Conservation (phyloP, 1,140 invertebrate species). For the Arion vulgaris region DNA sequence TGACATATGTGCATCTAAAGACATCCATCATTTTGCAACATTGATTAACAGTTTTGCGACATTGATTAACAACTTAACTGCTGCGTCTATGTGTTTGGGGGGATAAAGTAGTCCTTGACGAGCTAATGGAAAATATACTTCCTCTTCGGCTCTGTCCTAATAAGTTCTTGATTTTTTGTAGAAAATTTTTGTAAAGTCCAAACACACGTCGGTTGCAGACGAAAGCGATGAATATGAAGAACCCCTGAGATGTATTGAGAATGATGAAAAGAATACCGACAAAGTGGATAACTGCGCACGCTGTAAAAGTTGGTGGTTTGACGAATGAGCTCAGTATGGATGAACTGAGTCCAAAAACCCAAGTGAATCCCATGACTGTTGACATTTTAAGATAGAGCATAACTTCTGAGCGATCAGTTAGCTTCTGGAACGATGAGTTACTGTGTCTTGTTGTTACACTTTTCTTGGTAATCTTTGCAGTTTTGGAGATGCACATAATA, state of each 20-base stretch:
- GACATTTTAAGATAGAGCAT: constrained; percentile 77
- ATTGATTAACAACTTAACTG: too few species aligned
- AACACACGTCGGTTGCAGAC: constrained; percentile 63
- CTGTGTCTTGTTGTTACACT: constrained; percentile 49
- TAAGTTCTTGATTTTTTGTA: not conserved
- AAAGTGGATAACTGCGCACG: constrained; percentile 58
- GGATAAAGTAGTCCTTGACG: not conserved
- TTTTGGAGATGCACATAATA: constrained; percentile 75
- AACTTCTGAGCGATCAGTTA: constrained; percentile 70
- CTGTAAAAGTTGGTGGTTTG: constrained; percentile 39
- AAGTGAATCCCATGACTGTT: constrained; percentile 73
- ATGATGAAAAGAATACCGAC: constrained; percentile 65
- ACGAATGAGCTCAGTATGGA: constrained; percentile 61
- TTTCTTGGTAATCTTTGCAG: constrained; percentile 53
- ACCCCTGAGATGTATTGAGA: constrained; percentile 67
- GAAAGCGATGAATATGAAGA: constrained; percentile 71
- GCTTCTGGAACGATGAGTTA: constrained; percentile 48
- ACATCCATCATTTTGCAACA: too few species aligned
- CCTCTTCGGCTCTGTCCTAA: not conserved
- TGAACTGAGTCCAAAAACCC: constrained; percentile 71
- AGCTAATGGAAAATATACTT: not conserved
- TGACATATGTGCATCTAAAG: too few species aligned
- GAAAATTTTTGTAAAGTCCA: constrained; percentile 51
- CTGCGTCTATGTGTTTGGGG: too few species aligned
- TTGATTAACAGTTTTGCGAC: too few species aligned